Conservation (phyloP, 2,113 vertebrate species). For the Nothocercus julius region DNA sequence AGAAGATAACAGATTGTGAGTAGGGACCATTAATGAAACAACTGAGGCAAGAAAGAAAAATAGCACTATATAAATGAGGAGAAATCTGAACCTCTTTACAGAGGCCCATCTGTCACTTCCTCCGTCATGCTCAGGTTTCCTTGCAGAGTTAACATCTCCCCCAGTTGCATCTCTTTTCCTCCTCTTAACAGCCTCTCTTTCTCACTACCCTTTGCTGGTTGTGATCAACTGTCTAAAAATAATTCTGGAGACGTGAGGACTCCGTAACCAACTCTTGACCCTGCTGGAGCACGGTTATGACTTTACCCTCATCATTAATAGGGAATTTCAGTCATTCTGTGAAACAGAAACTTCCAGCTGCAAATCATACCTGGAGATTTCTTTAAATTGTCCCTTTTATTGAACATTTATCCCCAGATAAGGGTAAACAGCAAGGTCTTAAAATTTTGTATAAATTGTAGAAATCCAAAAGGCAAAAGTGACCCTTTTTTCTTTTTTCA, state of each 20-base stretch:
- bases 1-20: not conserved
- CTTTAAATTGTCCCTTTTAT: not conserved
- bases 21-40: not conserved
- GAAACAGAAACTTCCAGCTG: not conserved
- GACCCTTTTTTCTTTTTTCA: not conserved
- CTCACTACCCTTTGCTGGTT: not conserved
- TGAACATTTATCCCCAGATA: not conserved
- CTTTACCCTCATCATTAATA: not conserved
- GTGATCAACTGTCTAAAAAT: not conserved
- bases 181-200: not conserved
- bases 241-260: not conserved
- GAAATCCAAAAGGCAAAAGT: not conserved
- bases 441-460: not conserved
- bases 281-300: not conserved
- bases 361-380: not conserved
- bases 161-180: not conserved
- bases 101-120: not conserved
- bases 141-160: not conserved
- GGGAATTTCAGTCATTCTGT: not conserved
- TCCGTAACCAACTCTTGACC: not conserved
- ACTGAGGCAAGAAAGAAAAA: not conserved
- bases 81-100: not conserved
- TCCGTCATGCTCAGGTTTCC: not conserved
- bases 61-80: not conserved
- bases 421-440: not conserved